Percentiles rank a stretch among this genome's conserved stretches.
Evolutionary conservation across 1,140 invertebrate species (phyloP).

Genomic region (Gonioctena quinquepunctata): DNA sequence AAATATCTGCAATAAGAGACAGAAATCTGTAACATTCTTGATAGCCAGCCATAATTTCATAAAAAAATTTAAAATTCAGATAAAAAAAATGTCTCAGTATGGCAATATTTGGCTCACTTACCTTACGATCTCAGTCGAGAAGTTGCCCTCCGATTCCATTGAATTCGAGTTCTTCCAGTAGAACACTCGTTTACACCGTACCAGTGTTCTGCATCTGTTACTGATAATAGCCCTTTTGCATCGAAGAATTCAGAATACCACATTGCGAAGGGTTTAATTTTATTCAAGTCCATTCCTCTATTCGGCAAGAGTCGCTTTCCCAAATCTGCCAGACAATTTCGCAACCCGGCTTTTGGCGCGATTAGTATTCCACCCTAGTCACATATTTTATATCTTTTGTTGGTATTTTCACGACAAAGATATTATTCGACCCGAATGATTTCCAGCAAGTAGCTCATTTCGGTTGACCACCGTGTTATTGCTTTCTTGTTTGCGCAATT

Average conservation of each 20-base stretch:
- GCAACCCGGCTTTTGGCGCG: not conserved
- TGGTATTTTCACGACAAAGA: conserved; percentile 41
- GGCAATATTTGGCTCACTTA: not conserved
- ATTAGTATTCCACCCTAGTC: conserved; percentile 44
- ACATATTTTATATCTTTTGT: conserved; percentile 51
- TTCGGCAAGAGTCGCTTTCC: not conserved
- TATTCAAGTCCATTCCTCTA: not conserved
- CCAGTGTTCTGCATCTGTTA: no score
- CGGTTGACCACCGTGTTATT: conserved; percentile 46
- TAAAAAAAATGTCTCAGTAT: not conserved
- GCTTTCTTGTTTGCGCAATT: conserved; percentile 36
- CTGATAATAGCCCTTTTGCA: not conserved
- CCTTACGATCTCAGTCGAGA: not conserved
- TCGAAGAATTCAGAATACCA: not conserved
- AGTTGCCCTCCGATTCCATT: not conserved
- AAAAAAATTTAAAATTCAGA: no score
- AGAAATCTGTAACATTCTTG: no score
- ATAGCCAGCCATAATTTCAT: no score
- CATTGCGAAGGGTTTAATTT: not conserved
- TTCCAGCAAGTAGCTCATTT: conserved; percentile 47
- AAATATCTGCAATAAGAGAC: no score
- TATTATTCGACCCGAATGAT: conserved; percentile 46
- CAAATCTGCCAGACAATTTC: not conserved
- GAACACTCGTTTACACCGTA: no score
- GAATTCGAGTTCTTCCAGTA: not conserved